Evolutionary conservation across 92 coral and sea anemone genomes (phyloP), one percentile per base, ranked within the genome.

Genomic region (Nematostella vectensis): DNA sequence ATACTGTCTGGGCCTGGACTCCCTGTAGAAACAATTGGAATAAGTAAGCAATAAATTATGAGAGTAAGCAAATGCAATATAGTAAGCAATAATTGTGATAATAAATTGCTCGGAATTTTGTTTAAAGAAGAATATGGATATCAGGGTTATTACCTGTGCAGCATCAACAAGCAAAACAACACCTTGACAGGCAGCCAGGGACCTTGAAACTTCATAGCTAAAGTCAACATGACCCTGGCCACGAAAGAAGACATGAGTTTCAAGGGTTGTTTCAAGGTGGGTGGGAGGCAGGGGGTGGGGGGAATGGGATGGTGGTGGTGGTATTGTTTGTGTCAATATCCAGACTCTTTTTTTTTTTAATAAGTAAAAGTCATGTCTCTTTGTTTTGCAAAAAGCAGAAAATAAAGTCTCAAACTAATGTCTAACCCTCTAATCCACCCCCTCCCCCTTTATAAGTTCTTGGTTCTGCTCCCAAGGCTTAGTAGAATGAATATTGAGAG

Each of bases 141-240:
- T n/a, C n/a, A n/a, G n/a, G n/a, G n/a, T n/a, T n/a, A n/a, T n/a
- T 54, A 89, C 97, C 97, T 89, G 97, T n/a, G 83, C 89, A 58
- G 97, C 83, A 58, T 89, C 97, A 50, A 89, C 95, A 0, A 89
- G 56, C n/a, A 89, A 63, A 27, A 89, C 49, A 24, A 89, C 97
- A 42, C 97, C 97, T 68, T 89, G 97, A 55, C 97, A 89, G 17
- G 97, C 97, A 50, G 96, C 91, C 3, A 89, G 54, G 17, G 97
- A 89, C 40, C 97, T 85, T 28, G 95, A 89, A 3, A 89, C 97
- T 51, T 89, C 97, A 77, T 89, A 89, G 61, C 97, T 85, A 51
- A 89, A 89, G 62, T 89, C 97, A 11, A 89, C 97, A 75, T 89
- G 97, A 2, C 97, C 97, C 97, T 89, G 21, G 2, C 23, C 13